These are phyloP conservation scores for Orussus abietinus DNA, from an alignment of 1,140 invertebrate species.

Conservation along the genomic window DNA sequence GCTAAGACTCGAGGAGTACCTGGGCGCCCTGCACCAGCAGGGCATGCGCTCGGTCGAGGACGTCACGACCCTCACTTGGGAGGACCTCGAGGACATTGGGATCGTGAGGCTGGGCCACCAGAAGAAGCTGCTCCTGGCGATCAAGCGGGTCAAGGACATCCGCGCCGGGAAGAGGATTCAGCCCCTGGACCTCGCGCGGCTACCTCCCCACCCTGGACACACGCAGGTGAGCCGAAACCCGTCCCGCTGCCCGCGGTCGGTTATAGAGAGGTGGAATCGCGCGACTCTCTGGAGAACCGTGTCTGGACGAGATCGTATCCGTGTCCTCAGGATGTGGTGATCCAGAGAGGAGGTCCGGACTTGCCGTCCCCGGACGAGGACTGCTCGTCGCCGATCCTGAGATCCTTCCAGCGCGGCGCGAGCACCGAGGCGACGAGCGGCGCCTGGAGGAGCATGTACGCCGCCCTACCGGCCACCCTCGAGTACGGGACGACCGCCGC, in stretches of 20 bases:
- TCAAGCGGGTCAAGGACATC: conserved; percentile 95
- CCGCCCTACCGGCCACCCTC: conserved; percentile 35
- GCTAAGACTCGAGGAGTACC: conserved; percentile 88
- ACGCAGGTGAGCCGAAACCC: conserved; percentile 43
- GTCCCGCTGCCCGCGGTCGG: no score
- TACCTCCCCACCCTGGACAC: conserved; percentile 57
- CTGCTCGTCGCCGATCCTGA: conserved; percentile 47
- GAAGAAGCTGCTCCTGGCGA: conserved; percentile 95
- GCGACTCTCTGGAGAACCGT: no score
- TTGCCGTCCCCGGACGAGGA: conserved; percentile 51
- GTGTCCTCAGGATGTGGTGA: conserved; percentile 42
- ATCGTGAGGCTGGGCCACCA: conserved; percentile 94
- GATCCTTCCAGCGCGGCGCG: conserved; percentile 41
- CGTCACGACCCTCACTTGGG: conserved; percentile 93
- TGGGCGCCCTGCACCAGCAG: conserved; percentile 81
- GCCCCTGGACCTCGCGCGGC: conserved; percentile 57
- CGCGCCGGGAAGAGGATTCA: conserved; percentile 78
- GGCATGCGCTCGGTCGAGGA: conserved; percentile 91
- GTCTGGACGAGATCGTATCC: no score
- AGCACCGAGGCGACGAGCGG: conserved; percentile 28
- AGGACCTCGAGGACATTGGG: conserved; percentile 98
- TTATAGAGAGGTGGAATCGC: no score
- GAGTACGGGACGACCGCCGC: conserved; percentile 29
- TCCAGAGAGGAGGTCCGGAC: conserved; percentile 45
- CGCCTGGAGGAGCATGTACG: conserved; percentile 48